phyloP scores from a whole-genome alignment of 2,888 invertebrate genomes.

The Physocephala rufipes region DNA sequence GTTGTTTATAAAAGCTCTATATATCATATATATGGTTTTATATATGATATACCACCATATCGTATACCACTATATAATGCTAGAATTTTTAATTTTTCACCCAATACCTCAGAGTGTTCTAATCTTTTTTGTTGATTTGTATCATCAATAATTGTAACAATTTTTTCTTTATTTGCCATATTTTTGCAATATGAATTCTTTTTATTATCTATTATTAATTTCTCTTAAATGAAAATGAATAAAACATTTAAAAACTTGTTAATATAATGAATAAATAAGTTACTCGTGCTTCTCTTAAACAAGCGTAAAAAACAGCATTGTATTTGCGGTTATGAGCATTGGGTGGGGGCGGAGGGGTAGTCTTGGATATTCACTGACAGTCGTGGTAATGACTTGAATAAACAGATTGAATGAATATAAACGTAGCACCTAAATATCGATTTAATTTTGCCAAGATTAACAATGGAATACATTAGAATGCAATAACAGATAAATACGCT shows the following conservation, averaged over 20 bases:
- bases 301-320: background rate
- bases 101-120: background rate
- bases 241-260: conserved; percentile 13
- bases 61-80: too few species aligned
- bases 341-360: too few species aligned
- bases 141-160: background rate
- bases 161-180: background rate
- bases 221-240: background rate
- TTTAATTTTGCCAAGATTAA: background rate
- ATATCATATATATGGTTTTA: too few species aligned
- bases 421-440: background rate
- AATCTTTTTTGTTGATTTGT: background rate
- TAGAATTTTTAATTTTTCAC: too few species aligned
- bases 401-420: conserved; percentile 4
- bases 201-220: background rate
- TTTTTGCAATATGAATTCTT: too few species aligned
- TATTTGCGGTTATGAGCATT: background rate
- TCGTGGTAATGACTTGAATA: conserved; percentile 1
- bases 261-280: conserved; percentile 12
- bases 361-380: background rate
- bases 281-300: conserved; percentile 2
- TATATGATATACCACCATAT: too few species aligned
- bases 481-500: background rate
- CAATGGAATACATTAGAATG: too few species aligned
- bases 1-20: too few species aligned